Evolutionary conservation across 2,797 vertebrate genomes (phyloP).

Genomic region (Geotrypetes seraphini): DNA sequence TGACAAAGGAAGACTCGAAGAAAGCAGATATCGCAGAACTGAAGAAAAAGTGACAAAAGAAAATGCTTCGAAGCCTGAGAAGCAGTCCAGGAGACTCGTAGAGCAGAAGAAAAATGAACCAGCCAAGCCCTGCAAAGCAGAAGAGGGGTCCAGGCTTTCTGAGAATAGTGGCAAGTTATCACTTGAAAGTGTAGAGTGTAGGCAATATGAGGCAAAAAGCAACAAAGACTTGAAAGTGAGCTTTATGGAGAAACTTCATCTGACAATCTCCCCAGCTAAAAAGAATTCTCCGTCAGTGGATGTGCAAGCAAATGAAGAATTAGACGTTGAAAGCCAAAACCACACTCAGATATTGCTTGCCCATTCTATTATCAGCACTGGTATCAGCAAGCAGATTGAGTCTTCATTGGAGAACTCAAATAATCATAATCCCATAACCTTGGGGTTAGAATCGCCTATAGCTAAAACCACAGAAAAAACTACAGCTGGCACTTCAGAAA

Average conservation of each 20-base stretch:
- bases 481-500: slow-evolving; percentile 9
- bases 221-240: slow-evolving; percentile 78
- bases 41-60: slow-evolving; percentile 37
- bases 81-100: slow-evolving; percentile 19
- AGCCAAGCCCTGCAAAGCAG: slow-evolving; percentile 11
- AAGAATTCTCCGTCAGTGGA: slow-evolving; percentile 47
- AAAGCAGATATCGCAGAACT: slow-evolving; percentile 29
- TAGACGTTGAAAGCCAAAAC: slow-evolving; percentile 6
- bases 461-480: slow-evolving; percentile 7
- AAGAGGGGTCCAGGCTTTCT: slow-evolving; percentile 9
- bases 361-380: no score
- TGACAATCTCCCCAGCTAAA: slow-evolving; percentile 90
- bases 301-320: not conserved
- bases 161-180: slow-evolving; percentile 12
- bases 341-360: slow-evolving; percentile 12
- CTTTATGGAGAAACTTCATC: slow-evolving; percentile 94
- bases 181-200: slow-evolving; percentile 10
- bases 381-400: not conserved
- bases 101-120: slow-evolving; percentile 22
- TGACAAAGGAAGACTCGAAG: slow-evolving; percentile 47
- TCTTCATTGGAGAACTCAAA: slow-evolving; percentile 5
- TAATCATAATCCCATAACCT: not conserved
- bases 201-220: slow-evolving; percentile 34
- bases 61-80: slow-evolving; percentile 21
- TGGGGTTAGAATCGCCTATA: not conserved